Evolutionary conservation across 2,113 vertebrate genomes (phyloP), one percentile per base, ranked within the genome.

Genomic region (Macroglossus sobrinus): DNA sequence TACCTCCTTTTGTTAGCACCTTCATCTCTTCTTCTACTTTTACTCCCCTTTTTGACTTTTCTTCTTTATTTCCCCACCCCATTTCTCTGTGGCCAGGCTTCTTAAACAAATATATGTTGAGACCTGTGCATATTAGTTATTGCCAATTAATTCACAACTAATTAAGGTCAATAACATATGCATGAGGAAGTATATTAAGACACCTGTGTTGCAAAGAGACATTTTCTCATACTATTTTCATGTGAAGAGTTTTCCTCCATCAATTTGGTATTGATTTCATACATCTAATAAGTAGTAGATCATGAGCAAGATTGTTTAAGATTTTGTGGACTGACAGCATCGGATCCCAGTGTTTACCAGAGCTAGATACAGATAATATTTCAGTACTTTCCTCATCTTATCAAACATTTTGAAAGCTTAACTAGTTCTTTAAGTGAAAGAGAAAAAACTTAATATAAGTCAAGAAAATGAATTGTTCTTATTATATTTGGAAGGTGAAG

Each of bases 271-370:
- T 15, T 5, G 1, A 9, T 76, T 95, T 45, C 13, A 86, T 80
- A 89, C 45, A 10, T 88, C 86, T 93, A 33, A 93, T 84, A 96
- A 96, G 35, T 93, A 88, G 16, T 61, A 79, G 59, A 87, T 97
- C 35, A 85, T 92, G 80, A 84, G 57, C 40, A 84, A 93, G 94
- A 75, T 97, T 94, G 93, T 69, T 55, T 78, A 95, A 79, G 97
- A 94, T 98, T 97, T 96, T 95, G 74, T 96, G 57, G 90, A 79
- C 80, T 97, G 76, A 94, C 78, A 97, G 64, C 61, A 94, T 94
- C 95, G 61, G n/a, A 84, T 96, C 40, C 63, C 24, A 2, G 47
- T 95, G 18, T 86, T 96, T 97, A 35, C 35, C 74, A 93, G 88
- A 96, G 75, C 40, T 97, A 80, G 81, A 85, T 95, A 89, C 93